A percentile compares a stretch with the other conserved stretches of the same genome.
phyloP scores from a whole-genome alignment of 53 echinoderm and acorn worm genomes.

The Arbacia lixula region DNA sequence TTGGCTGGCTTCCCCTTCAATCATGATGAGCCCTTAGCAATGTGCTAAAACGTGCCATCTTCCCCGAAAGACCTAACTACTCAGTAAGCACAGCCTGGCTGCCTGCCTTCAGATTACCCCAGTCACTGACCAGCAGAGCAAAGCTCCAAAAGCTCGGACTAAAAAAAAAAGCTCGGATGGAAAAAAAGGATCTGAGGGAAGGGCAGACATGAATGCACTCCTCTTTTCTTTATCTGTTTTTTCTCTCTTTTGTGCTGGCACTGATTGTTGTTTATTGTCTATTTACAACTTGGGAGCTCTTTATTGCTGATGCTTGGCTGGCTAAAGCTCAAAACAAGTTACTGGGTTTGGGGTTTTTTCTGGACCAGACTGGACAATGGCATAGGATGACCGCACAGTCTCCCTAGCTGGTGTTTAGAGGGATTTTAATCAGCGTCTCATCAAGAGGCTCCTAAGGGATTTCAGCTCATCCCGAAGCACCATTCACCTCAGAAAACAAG shows the following conservation, averaged over 20 bases:
- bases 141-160: not conserved
- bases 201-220: conserved; percentile 2
- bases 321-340: conserved; percentile 29
- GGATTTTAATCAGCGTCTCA: conserved; percentile 42
- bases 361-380: conserved; percentile 7
- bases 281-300: conserved; percentile 14
- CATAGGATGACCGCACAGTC: conserved; percentile 3
- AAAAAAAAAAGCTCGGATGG: not conserved
- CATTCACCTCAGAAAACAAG: no score
- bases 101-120: not conserved
- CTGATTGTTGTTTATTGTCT: conserved; percentile 50
- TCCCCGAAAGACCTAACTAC: no score
- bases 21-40: conserved; percentile 16
- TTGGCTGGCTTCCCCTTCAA: conserved; percentile 7
- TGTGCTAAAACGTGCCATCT: conserved; percentile 3
- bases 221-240: no score
- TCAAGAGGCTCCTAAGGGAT: no score
- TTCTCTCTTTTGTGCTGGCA: not conserved
- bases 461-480: no score
- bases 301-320: conserved; percentile 31
- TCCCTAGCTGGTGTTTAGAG: conserved; percentile 3
- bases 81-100: no score
- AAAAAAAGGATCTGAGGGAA: not conserved
- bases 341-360: no score
- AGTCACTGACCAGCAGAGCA: conserved; percentile 34